Conservation (phyloP, 2,888 invertebrate genomes). For the Nomada hirtipes region DNA sequence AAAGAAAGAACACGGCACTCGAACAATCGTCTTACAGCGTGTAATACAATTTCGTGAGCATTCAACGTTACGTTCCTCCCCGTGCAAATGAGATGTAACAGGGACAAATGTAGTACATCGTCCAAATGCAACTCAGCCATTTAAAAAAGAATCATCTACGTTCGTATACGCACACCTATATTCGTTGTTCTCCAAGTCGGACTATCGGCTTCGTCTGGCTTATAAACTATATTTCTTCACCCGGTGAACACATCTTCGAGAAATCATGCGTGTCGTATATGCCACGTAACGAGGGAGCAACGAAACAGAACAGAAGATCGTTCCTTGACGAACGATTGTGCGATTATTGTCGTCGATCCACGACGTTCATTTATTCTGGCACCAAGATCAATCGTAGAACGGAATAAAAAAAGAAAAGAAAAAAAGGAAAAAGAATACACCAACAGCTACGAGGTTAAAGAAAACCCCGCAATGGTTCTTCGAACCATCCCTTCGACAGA, state of each 20-base stretch:
- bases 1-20: no score
- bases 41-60: conserved; percentile 34
- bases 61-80: conserved; percentile 1
- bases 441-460: no score
- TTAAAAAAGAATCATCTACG: neutral
- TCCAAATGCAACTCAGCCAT: conserved; percentile 29
- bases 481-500: no score
- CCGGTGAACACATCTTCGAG: no score
- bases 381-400: neutral
- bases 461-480: no score
- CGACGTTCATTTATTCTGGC: conserved; percentile 16
- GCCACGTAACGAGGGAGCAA: neutral
- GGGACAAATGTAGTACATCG: neutral
- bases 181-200: conserved; percentile 9
- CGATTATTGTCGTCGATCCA: conserved; percentile 28
- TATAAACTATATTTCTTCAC: no score
- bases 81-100: neutral
- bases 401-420: neutral
- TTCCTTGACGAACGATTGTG: conserved; percentile 13
- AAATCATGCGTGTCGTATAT: neutral
- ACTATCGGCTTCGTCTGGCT: neutral
- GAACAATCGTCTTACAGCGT: neutral
- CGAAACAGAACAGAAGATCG: conserved; percentile 6
- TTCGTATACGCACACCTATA: no score
- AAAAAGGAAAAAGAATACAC: no score